A percentile compares a stretch with the other conserved stretches of the same genome.
Conservation (phyloP, 2,113 vertebrate genomes). For the Chaetorhynchus papuensis region DNA sequence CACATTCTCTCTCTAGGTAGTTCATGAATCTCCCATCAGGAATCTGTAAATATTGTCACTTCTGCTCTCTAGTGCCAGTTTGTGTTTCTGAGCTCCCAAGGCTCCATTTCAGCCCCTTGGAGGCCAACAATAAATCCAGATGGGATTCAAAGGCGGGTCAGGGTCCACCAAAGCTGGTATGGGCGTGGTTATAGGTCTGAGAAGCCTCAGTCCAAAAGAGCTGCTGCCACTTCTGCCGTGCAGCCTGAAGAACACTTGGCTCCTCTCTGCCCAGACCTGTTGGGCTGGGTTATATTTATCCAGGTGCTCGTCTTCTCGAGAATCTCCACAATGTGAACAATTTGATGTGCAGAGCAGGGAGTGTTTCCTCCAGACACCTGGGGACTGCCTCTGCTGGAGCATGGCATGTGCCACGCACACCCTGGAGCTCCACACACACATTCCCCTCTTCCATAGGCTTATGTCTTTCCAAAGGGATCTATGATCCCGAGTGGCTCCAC, state of each 20-base stretch:
- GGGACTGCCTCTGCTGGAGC: background rate
- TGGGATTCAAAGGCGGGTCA: too few relatives aligned
- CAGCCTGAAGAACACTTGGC: background rate
- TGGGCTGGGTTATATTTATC: slow-evolving; percentile 13
- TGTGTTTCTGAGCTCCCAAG: background rate
- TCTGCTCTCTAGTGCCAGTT: background rate
- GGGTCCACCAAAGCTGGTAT: background rate
- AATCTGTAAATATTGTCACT: background rate
- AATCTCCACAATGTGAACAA: slow-evolving; percentile 33
- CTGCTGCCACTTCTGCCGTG: background rate
- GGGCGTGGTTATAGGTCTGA: background rate
- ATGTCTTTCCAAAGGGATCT: background rate
- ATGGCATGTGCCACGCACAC: rapidly evolving
- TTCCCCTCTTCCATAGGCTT: background rate
- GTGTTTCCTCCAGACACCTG: background rate
- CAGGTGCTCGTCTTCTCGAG: slow-evolving; percentile 4
- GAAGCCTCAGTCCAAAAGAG: background rate
- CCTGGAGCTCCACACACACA: rapidly evolving
- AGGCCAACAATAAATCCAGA: background rate
- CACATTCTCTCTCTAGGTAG: background rate
- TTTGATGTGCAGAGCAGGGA: background rate
- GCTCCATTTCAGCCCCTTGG: background rate
- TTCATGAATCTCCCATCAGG: background rate
- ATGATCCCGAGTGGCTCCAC: rapidly evolving
- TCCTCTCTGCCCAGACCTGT: background rate